A percentile compares a stretch with the other conserved stretches of the same genome.
Conservation (phyloP, 2,113 vertebrate genomes). For the Capreolus pygargus region DNA sequence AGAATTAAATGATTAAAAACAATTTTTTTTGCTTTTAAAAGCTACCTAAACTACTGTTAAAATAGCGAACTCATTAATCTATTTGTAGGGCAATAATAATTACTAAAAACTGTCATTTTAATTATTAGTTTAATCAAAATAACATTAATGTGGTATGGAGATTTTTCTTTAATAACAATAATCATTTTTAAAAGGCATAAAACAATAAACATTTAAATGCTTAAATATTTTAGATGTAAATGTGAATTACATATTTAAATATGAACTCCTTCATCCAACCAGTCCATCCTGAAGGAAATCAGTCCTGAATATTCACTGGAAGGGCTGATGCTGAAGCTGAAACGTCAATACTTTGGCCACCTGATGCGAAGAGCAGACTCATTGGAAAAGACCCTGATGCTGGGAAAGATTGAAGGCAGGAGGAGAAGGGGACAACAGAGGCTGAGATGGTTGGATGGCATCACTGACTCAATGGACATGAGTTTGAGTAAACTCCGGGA, state of each 20-base stretch:
- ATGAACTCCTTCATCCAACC: background rate
- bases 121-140: constrained; percentile 5
- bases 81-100: background rate
- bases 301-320: background rate
- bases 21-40: background rate
- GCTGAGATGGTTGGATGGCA: background rate
- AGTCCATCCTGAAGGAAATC: background rate
- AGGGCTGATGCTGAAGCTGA: background rate
- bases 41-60: background rate
- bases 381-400: background rate
- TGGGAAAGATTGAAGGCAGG: background rate
- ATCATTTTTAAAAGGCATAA: background rate
- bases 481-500: background rate
- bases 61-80: background rate
- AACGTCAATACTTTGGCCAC: background rate
- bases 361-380: accelerated
- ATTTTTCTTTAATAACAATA: background rate
- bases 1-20: background rate
- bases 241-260: background rate
- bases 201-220: background rate
- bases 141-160: background rate
- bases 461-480: background rate
- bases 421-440: background rate
- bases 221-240: background rate
- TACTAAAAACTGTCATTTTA: background rate